Evolutionary conservation across 2,888 invertebrate genomes (phyloP), one percentile per base, ranked within the genome.

Genomic region (Iphiclides podalirius): DNA sequence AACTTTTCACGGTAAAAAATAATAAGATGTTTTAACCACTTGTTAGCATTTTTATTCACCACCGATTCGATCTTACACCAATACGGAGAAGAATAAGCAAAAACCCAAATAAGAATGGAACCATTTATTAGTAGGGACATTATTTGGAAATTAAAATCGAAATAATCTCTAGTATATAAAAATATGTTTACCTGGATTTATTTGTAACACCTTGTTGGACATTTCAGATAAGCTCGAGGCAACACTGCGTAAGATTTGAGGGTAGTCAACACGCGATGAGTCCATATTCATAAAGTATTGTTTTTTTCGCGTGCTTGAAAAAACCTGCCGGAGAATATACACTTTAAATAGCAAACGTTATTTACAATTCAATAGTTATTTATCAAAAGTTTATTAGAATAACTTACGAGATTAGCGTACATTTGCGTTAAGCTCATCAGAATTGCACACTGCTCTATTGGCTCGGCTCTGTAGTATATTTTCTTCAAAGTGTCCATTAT

Each of bases 351-450:
- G 4, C n/a, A n/a, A 35, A 7, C 20, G 20, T 4, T 20, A 20
- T 20, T 20, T 4, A 20, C 4, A 20, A 20, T 20, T 20, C 20
- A 20, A 20, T 20, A 20, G 20, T 6, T 20, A 20, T 3, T 20
- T 20, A 4, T 4, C 3, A 4, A 20, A 20, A 20, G 6, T 20
- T 4, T 20, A 6, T 20, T 4, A 4, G 20, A 15, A 11, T 11
- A 3, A 68, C 80, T 76, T 54, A 89, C 89, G 54, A 89, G 56
- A 57, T 88, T 88, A 1, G 66, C 64, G 49, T 86, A 87, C 79
- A 86, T 77, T 11, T 67, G 67, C 12, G 78, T 72, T 12, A 89
- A 55, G 8, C 69, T 66, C 4, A 63, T 67, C 1, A 86, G 59
- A 52, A 89, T 68, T 3, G 79, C 76, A 50, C 79, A 81, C 57